phyloP scores from a whole-genome alignment of 2,888 invertebrate species.

The Platycheirus rosarum region DNA sequence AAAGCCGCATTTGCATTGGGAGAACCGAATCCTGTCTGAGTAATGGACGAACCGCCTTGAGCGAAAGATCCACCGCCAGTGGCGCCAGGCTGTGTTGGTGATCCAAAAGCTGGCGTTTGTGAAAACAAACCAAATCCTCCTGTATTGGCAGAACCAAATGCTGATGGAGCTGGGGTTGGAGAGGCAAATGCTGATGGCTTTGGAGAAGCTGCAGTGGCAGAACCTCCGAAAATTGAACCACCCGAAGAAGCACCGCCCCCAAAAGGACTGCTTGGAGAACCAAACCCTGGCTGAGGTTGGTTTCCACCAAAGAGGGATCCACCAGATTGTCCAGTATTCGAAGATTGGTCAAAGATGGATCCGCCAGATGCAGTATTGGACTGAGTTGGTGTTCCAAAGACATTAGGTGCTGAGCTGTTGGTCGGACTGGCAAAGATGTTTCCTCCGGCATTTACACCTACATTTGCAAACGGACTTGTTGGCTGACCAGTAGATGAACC shows the following conservation, averaged over 20 bases:
- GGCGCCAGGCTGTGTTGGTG: slow-evolving; percentile 63
- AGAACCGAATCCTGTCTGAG: slow-evolving; percentile 80
- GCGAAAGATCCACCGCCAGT: slow-evolving; percentile 76
- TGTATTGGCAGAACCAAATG: slow-evolving; percentile 68
- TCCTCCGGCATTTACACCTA: slow-evolving; percentile 73
- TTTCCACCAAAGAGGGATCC: slow-evolving; percentile 75
- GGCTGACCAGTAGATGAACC: slow-evolving; percentile 44
- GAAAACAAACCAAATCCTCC: slow-evolving; percentile 77
- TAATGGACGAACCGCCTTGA: slow-evolving; percentile 78
- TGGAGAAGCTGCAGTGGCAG: slow-evolving; percentile 24
- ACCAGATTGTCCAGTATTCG: slow-evolving; percentile 66
- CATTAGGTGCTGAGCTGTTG: slow-evolving; percentile 55
- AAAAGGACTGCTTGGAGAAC: slow-evolving; percentile 75
- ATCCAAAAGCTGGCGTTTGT: slow-evolving; percentile 76
- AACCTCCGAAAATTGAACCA: slow-evolving; percentile 76
- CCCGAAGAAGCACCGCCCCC: slow-evolving; percentile 71
- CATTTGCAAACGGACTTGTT: slow-evolving; percentile 73
- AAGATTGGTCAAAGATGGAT: slow-evolving; percentile 75
- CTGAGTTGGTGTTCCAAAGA: slow-evolving; percentile 54
- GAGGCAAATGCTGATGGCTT: slow-evolving; percentile 59
- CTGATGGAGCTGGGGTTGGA: slow-evolving; percentile 60
- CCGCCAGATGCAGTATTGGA: slow-evolving; percentile 61
- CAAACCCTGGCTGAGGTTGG: slow-evolving; percentile 58
- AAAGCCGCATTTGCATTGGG: slow-evolving; percentile 76
- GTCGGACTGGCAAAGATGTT: slow-evolving; percentile 76